Evolutionary conservation across 2,113 vertebrate species (phyloP).

Genomic region (Xiphorhynchus elegans): DNA sequence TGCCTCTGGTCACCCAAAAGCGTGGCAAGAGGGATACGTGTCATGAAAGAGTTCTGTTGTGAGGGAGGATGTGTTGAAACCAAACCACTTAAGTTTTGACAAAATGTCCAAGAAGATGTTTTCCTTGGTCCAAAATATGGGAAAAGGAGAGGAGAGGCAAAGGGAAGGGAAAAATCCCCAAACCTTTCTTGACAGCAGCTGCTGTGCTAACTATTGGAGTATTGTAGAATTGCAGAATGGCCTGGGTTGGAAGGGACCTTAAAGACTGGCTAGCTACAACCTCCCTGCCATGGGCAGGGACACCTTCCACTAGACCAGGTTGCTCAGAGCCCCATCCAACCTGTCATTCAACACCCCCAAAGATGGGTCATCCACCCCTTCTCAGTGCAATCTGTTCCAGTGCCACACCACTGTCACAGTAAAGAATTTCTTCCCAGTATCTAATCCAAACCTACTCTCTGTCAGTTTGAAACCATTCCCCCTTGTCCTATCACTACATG

Average conservation of each 20-base stretch:
- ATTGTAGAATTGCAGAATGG: neutral
- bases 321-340: neutral
- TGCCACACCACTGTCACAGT: neutral
- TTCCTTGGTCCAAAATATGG: neutral
- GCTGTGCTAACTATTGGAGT: neutral
- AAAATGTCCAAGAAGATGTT: neutral
- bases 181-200: neutral
- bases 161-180: rapidly evolving
- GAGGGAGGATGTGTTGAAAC: neutral
- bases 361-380: neutral
- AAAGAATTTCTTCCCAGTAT: neutral
- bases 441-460: neutral
- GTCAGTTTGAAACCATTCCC: neutral
- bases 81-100: neutral
- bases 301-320: neutral
- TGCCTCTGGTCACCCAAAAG: neutral
- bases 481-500: neutral
- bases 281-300: neutral
- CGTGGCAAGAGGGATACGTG: neutral
- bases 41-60: neutral
- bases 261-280: neutral
- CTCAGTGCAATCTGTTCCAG: neutral
- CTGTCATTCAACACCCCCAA: neutral
- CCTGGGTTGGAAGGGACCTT: neutral
- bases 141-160: neutral